phyloP scores from a whole-genome alignment of 2,113 vertebrate species.

The Circaetus gallicus region DNA sequence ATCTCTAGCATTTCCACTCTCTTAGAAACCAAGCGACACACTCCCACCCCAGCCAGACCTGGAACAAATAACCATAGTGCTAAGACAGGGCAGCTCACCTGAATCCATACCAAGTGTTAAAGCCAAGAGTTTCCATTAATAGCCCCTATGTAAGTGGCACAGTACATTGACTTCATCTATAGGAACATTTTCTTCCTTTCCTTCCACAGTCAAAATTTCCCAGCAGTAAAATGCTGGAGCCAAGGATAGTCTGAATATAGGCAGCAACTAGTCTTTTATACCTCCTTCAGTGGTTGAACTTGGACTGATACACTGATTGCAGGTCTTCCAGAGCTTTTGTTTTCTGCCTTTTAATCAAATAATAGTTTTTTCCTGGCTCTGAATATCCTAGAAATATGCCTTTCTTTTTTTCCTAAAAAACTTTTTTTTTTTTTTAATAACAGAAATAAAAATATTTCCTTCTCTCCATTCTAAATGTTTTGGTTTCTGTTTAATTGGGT shows the following conservation, averaged over 20 bases:
- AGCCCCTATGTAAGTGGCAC: background rate
- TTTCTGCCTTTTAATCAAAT: background rate
- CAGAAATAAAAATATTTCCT: background rate
- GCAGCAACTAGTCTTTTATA: background rate
- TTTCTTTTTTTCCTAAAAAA: background rate
- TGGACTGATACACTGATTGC: background rate
- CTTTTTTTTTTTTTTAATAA: background rate
- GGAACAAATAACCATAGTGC: background rate
- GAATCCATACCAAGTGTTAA: background rate
- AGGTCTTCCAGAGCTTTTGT: background rate
- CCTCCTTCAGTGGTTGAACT: background rate
- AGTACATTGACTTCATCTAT: background rate
- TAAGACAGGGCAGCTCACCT: background rate
- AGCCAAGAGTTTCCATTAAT: slow-evolving; percentile 5
- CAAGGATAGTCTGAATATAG: background rate
- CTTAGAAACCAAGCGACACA: background rate
- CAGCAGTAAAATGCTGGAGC: background rate
- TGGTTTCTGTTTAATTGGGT: background rate
- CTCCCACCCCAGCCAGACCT: background rate
- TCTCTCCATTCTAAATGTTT: background rate
- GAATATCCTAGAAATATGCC: background rate
- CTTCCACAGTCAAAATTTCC: background rate
- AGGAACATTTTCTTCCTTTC: background rate
- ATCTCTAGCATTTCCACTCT: background rate
- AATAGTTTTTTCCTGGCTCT: background rate